phyloP scores from a whole-genome alignment of 2,888 invertebrate species.

The Pseudolycoriella hygida region DNA sequence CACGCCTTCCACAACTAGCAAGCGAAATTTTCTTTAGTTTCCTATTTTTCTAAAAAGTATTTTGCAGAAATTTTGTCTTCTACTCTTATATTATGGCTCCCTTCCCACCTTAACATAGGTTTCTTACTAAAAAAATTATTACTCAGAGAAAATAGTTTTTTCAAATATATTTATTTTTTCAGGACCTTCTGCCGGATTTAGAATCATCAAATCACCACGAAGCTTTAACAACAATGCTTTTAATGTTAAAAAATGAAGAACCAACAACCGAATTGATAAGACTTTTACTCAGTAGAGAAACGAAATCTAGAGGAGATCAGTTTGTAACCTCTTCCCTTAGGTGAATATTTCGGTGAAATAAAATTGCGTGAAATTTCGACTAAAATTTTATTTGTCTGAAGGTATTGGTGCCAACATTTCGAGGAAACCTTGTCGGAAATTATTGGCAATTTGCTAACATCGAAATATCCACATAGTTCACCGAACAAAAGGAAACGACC shows the following conservation, averaged over 20 bases:
- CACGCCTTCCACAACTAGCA: no score
- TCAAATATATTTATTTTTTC: conserved; percentile 5
- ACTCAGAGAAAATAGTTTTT: no score
- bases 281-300: conserved; percentile 60
- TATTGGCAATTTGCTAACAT: conserved; percentile 58
- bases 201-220: conserved; percentile 77
- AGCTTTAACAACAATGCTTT: conserved; percentile 74
- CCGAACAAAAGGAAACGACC: conserved; percentile 83
- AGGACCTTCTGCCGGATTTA: conserved; percentile 46
- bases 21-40: no score
- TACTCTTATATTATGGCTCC: no score
- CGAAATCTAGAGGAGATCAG: conserved; percentile 54
- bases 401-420: conserved; percentile 83
- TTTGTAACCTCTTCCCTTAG: conserved; percentile 84
- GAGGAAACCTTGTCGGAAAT: conserved; percentile 77
- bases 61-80: no score
- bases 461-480: conserved; percentile 69
- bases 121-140: no score
- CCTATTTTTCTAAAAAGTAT: no score
- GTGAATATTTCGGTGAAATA: conserved; percentile 15
- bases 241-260: conserved; percentile 82
- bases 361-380: neutral
- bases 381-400: conserved; percentile 9
- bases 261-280: conserved; percentile 74
- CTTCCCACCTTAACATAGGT: no score